phyloP scores from a whole-genome alignment of 2,797 vertebrate species.

The Sphenodon punctatus region DNA sequence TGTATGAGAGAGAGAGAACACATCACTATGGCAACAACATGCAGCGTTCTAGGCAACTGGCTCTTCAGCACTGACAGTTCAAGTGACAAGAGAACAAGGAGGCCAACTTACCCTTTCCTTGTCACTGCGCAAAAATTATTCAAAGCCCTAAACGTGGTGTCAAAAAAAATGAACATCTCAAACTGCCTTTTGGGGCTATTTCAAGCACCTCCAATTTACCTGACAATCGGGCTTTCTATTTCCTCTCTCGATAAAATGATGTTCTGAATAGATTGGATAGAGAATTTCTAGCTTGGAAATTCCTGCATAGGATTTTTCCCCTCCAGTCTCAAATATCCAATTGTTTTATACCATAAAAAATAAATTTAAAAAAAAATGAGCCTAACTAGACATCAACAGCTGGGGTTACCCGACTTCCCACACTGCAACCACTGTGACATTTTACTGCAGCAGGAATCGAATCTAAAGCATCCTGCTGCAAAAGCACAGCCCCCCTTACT shows the following conservation, averaged over 20 bases:
- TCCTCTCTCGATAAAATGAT: background rate
- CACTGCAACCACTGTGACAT: background rate
- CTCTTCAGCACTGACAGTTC: background rate
- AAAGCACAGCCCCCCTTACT: background rate
- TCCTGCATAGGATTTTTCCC: background rate
- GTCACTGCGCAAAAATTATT: background rate
- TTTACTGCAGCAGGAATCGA: background rate
- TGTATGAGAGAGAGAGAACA: background rate
- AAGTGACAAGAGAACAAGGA: rapidly evolving
- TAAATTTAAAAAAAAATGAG: too few relatives aligned
- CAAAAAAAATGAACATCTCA: background rate
- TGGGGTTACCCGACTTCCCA: too few relatives aligned
- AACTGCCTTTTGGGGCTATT: background rate
- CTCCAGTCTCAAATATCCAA: too few relatives aligned
- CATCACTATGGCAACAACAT: background rate
- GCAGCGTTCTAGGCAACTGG: background rate
- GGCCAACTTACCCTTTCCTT: background rate
- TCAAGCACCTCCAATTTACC: background rate
- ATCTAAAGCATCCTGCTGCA: background rate
- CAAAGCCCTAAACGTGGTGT: background rate
- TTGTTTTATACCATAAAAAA: too few relatives aligned
- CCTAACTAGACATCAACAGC: too few relatives aligned
- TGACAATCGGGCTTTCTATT: too few relatives aligned
- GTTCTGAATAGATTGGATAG: background rate
- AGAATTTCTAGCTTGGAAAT: background rate